These are phyloP conservation scores for Drosophila pachea DNA, from an alignment of 1,140 invertebrate species.

Conservation along the genomic window DNA sequence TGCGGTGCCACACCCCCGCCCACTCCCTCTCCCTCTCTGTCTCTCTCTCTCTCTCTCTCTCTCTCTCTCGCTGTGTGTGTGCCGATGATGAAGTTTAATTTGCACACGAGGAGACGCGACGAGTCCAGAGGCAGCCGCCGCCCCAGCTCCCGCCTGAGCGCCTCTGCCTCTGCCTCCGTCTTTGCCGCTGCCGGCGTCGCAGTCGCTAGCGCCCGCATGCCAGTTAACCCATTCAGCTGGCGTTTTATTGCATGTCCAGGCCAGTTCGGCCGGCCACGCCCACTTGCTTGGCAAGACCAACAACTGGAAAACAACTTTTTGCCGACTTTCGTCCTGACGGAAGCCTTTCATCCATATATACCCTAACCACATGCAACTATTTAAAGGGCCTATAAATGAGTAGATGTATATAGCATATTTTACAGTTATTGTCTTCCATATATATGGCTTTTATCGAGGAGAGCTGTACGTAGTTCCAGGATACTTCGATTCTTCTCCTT, in stretches of 20 bases:
- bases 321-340: background rate
- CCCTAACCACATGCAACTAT: background rate
- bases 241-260: constrained; percentile 58
- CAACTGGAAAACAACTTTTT: background rate
- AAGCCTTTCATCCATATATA: background rate
- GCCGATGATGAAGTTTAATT: constrained; percentile 75
- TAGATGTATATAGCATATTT: background rate
- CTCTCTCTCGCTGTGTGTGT: constrained; percentile 29
- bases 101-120: constrained; percentile 43
- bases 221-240: constrained; percentile 17
- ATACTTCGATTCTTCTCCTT: background rate
- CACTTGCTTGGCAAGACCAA: constrained; percentile 27
- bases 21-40: background rate
- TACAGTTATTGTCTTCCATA: background rate
- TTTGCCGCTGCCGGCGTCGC: constrained; percentile 9
- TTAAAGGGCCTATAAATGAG: background rate
- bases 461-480: background rate
- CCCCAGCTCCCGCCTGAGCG: background rate
- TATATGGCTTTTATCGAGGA: background rate
- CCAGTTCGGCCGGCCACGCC: background rate
- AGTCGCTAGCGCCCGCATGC: background rate
- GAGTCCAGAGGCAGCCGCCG: constrained; percentile 57
- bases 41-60: constrained; percentile 50
- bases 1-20: constrained; percentile 26
- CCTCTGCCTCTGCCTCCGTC: background rate